phyloP scores from a whole-genome alignment of 2,888 invertebrate genomes.

The Dione juno region DNA sequence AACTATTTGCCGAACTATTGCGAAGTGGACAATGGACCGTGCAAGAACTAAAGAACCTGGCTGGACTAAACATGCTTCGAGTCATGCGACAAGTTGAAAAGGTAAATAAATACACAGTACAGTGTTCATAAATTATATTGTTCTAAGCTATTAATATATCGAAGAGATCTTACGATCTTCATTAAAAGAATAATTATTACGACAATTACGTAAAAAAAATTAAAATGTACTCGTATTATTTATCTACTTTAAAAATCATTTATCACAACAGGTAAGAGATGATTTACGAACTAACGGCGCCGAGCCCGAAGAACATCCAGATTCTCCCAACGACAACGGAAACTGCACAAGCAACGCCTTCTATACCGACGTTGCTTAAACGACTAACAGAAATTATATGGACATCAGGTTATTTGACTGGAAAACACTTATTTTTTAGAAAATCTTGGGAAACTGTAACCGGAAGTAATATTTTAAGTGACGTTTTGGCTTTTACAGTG shows the following conservation, averaged over 20 bases:
- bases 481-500: neutral
- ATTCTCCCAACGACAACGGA: slow-evolving; percentile 82
- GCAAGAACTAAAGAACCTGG: slow-evolving; percentile 85
- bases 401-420: slow-evolving; percentile 10
- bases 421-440: neutral
- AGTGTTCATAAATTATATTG: too few relatives aligned
- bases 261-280: slow-evolving; percentile 78
- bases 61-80: slow-evolving; percentile 85
- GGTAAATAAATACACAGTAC: slow-evolving; percentile 56
- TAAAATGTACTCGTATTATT: too few relatives aligned
- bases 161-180: too few relatives aligned
- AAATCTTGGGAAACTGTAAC: neutral
- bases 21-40: slow-evolving; percentile 85
- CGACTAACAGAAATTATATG: neutral
- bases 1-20: slow-evolving; percentile 86
- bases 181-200: too few relatives aligned
- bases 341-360: slow-evolving; percentile 85
- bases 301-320: slow-evolving; percentile 84
- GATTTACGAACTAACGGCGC: slow-evolving; percentile 85
- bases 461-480: neutral
- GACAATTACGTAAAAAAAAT: too few relatives aligned
- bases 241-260: too few relatives aligned
- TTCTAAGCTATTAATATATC: too few relatives aligned
- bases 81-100: slow-evolving; percentile 84
- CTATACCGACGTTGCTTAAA: slow-evolving; percentile 75